These are phyloP conservation scores for Siniperca undulata DNA, from an alignment of 2,797 vertebrate species.

Conservation along the genomic window DNA sequence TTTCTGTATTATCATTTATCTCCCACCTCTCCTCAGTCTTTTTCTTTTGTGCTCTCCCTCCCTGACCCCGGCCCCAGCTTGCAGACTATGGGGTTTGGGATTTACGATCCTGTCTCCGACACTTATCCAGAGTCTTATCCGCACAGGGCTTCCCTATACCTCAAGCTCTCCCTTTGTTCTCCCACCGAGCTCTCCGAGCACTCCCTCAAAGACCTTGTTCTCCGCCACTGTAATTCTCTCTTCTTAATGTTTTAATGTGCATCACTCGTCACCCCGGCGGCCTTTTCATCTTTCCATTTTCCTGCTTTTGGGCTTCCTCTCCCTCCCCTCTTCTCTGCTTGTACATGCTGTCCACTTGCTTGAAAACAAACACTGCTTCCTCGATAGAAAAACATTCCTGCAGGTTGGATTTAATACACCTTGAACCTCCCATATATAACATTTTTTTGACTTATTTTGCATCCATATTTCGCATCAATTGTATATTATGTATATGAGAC, in stretches of 20 bases:
- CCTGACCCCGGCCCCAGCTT: constrained; percentile 68
- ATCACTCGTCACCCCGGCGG: constrained; percentile 69
- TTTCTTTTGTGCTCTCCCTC: constrained; percentile 62
- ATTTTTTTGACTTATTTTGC: constrained; percentile 25
- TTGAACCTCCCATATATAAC: constrained; percentile 22
- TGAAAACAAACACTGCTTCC: constrained; percentile 56
- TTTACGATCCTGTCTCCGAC: constrained; percentile 75
- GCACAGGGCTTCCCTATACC: constrained; percentile 62
- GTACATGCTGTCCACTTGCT: constrained; percentile 45
- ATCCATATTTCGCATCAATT: constrained; percentile 16
- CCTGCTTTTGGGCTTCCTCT: constrained; percentile 43
- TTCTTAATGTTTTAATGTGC: constrained; percentile 79
- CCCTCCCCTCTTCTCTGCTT: constrained; percentile 41
- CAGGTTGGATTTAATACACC: constrained; percentile 58
- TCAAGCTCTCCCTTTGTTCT: constrained; percentile 77
- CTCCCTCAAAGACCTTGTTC: constrained; percentile 77
- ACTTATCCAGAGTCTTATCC: constrained; percentile 75
- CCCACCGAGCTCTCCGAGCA: constrained; percentile 49
- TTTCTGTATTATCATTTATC: constrained; percentile 65
- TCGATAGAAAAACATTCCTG: constrained; percentile 50
- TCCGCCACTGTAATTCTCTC: constrained; percentile 78
- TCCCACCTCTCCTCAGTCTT: constrained; percentile 56
- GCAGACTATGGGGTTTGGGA: constrained; percentile 66
- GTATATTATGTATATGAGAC: constrained; percentile 13
- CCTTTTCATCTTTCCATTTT: constrained; percentile 80